Percentiles rank a stretch among this genome's conserved stretches.
Evolutionary conservation across 1,140 invertebrate species (phyloP).

Genomic region (Drosophila truncata): DNA sequence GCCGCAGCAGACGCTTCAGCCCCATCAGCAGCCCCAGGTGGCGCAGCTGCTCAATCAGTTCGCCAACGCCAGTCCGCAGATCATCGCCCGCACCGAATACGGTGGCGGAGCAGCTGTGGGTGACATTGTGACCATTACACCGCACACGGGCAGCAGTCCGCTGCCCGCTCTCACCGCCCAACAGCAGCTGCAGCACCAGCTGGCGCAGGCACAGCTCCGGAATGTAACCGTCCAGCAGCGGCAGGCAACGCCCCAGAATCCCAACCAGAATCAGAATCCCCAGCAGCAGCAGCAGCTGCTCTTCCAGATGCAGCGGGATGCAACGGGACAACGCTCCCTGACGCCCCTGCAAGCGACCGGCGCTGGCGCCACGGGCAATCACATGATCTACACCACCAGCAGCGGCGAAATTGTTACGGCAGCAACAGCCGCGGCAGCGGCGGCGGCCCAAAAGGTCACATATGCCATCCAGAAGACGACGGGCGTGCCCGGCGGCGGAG

Average conservation of each 20-base stretch:
- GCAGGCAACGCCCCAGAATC: constrained; percentile 59
- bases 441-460: constrained; percentile 69
- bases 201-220: constrained; percentile 76
- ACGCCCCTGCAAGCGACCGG: constrained; percentile 69
- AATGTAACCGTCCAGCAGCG: constrained; percentile 79
- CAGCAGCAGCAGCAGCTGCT: constrained; percentile 70
- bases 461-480: constrained; percentile 72
- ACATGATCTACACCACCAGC: constrained; percentile 82
- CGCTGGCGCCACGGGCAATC: constrained; percentile 63
- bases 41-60: constrained; percentile 70
- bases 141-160: constrained; percentile 65
- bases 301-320: constrained; percentile 77
- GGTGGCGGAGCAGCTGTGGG: constrained; percentile 69
- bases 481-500: constrained; percentile 32
- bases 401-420: constrained; percentile 70
- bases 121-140: constrained; percentile 77
- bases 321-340: constrained; percentile 57
- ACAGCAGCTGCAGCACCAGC: constrained; percentile 72
- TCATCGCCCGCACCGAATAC: constrained; percentile 64
- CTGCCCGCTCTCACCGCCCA: constrained; percentile 66
- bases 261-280: constrained; percentile 61
- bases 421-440: constrained; percentile 45
- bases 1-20: constrained; percentile 32
- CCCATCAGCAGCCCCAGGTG: constrained; percentile 42
- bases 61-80: constrained; percentile 55